These are phyloP conservation scores for Harpalus rufipes DNA, from an alignment of 2,888 invertebrate genomes.

Conservation along the genomic window DNA sequence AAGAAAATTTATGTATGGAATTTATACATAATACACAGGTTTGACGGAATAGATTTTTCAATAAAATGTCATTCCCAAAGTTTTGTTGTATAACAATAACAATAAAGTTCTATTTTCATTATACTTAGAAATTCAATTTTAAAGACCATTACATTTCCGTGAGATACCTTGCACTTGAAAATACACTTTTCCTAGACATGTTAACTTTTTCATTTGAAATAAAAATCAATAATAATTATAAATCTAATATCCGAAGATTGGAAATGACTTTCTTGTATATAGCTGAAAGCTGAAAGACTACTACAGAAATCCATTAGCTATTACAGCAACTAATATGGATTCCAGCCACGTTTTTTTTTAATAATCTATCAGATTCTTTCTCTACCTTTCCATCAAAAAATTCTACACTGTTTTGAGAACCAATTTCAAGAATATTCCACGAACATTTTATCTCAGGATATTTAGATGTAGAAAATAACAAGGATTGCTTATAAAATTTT, in stretches of 20 bases:
- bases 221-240: slow-evolving; percentile 28
- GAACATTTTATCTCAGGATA: too few species aligned
- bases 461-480: too few species aligned
- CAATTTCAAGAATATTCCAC: too few species aligned
- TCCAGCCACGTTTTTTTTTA: slow-evolving; percentile 29
- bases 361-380: background rate
- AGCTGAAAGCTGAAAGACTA: slow-evolving; percentile 32
- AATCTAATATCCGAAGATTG: slow-evolving; percentile 27
- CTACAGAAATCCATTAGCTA: slow-evolving; percentile 38
- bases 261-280: slow-evolving; percentile 26
- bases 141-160: background rate
- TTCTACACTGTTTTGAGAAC: background rate
- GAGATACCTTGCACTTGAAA: background rate
- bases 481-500: too few species aligned
- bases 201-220: background rate
- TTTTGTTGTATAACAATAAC: too few species aligned
- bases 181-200: background rate
- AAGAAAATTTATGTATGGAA: too few species aligned
- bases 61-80: too few species aligned
- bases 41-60: background rate
- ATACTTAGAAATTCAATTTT: too few species aligned
- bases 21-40: too few species aligned
- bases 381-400: slow-evolving; percentile 26
- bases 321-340: slow-evolving; percentile 34
- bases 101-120: too few species aligned